These are phyloP conservation scores for Machimus atricapillus DNA, from an alignment of 2,888 invertebrate genomes.

Conservation along the genomic window DNA sequence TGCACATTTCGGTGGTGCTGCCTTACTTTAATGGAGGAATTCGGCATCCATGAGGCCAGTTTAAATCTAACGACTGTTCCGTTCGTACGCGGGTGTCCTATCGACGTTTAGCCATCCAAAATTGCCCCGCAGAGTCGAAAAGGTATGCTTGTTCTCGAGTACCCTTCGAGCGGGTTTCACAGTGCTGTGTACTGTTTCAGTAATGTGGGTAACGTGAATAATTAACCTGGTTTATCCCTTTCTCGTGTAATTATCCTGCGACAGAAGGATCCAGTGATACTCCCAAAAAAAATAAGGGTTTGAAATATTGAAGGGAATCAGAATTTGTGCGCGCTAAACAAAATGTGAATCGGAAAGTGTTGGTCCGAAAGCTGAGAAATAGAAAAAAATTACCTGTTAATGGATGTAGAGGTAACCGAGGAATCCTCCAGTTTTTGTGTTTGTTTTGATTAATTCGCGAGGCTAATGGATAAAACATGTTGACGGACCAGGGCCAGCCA, in stretches of 20 bases:
- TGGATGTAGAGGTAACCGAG: neutral
- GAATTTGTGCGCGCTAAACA: neutral
- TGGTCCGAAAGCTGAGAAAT: neutral
- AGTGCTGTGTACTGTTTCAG: neutral
- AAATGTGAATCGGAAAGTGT: neutral
- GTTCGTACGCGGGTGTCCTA: neutral
- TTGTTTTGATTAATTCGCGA: neutral
- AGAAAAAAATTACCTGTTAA: conserved; percentile 6
- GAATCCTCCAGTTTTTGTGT: neutral
- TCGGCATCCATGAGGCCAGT: neutral
- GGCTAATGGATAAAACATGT: conserved; percentile 27
- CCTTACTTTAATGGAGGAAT: conserved; percentile 7
- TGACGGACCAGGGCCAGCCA: conserved; percentile 4
- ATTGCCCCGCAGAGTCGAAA: neutral
- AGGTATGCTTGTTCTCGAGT: neutral
- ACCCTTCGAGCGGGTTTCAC: neutral
- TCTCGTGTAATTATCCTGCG: neutral
- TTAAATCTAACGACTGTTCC: neutral
- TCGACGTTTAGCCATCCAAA: neutral
- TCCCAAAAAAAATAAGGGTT: neutral
- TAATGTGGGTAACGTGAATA: neutral
- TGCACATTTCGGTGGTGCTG: neutral
- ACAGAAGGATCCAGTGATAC: neutral
- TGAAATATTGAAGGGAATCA: neutral
- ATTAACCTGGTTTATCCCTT: neutral